A percentile compares a stretch with the other conserved stretches of the same genome.
phyloP scores from a whole-genome alignment of 2,888 invertebrate genomes.

The Lochmaea crataegi region DNA sequence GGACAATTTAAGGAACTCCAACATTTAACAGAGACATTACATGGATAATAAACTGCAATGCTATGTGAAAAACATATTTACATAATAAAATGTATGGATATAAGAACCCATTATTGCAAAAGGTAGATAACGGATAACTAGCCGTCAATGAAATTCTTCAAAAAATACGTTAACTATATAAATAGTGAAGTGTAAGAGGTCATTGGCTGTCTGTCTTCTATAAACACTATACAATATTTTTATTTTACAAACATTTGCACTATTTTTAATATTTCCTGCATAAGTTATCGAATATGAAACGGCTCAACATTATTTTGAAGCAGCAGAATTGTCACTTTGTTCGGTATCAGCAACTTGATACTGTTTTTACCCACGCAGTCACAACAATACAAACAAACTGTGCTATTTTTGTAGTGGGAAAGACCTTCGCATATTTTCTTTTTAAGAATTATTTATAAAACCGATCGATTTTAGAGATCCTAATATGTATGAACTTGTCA shows the following conservation, averaged over 20 bases:
- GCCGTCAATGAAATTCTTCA: no score
- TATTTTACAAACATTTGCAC: not conserved
- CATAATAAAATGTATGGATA: no score
- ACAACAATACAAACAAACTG: not conserved
- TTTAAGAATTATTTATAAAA: not conserved
- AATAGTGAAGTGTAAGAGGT: no score
- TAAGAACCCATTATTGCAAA: no score
- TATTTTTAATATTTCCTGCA: not conserved
- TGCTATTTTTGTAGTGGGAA: not conserved
- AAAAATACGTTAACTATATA: no score
- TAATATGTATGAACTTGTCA: no score
- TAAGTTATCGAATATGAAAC: not conserved
- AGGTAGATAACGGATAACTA: no score
- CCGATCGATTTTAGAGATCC: no score
- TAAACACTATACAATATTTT: not conserved
- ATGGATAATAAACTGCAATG: no score
- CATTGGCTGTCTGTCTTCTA: not conserved
- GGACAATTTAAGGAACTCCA: no score
- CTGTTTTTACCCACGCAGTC: constrained; percentile 5
- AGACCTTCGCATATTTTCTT: constrained; percentile 2
- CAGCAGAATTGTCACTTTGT: constrained; percentile 4
- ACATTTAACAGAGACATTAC: no score
- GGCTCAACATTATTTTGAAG: not conserved
- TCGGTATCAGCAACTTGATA: constrained; percentile 8
- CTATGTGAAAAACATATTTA: no score